A percentile compares a stretch with the other conserved stretches of the same genome.
phyloP scores from a whole-genome alignment of 2,888 invertebrate genomes.

The Bhutanitis thaidina region DNA sequence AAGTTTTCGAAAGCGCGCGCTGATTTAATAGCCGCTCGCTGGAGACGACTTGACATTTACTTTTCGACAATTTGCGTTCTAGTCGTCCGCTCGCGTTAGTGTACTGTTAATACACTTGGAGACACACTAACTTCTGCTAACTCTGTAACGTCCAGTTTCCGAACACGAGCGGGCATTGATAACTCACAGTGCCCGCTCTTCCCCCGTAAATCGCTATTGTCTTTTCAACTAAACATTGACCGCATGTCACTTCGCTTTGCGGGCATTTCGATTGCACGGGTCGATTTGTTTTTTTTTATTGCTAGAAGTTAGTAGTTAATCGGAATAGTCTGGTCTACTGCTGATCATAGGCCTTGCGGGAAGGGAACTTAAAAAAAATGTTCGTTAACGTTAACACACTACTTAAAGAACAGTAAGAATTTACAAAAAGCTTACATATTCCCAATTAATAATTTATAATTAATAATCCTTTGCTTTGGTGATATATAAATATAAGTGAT shows the following conservation, averaged over 20 bases:
- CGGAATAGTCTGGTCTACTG: too few relatives aligned
- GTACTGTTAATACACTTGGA: conserved; percentile 50
- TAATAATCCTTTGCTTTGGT: too few relatives aligned
- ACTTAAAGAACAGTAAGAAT: too few relatives aligned
- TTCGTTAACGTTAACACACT: too few relatives aligned
- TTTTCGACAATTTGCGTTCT: conserved; percentile 43
- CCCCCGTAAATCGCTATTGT: conserved; percentile 10
- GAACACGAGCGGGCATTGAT: conserved; percentile 53
- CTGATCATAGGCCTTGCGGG: too few relatives aligned
- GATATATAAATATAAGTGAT: too few relatives aligned
- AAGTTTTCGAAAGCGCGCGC: background rate
- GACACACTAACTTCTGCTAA: conserved; percentile 45
- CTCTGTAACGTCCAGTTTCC: conserved; percentile 45
- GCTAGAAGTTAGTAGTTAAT: too few relatives aligned
- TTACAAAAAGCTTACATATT: too few relatives aligned
- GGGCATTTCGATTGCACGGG: too few relatives aligned
- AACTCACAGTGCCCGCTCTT: conserved; percentile 29
- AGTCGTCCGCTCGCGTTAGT: conserved; percentile 42
- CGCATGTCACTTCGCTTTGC: background rate
- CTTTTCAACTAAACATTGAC: conserved; percentile 8
- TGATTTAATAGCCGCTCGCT: conserved; percentile 32
- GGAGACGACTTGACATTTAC: conserved; percentile 30
- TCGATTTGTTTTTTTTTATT: too few relatives aligned
- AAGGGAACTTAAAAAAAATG: too few relatives aligned
- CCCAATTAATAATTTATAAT: too few relatives aligned